Base-by-base conservation (phyloP, 2,113 vertebrate species). In the Semnornis frantzii region DNA sequence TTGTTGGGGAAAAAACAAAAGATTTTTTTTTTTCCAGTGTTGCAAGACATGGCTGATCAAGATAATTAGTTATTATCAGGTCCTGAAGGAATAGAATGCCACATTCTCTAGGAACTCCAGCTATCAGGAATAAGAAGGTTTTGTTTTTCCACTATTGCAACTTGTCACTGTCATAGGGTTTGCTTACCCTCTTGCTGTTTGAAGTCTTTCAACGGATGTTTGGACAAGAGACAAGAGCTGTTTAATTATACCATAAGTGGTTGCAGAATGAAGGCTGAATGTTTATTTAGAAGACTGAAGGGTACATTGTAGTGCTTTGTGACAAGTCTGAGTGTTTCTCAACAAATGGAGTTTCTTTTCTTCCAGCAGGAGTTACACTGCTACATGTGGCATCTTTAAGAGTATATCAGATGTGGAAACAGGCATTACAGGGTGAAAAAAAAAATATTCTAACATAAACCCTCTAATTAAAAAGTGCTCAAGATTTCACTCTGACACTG, bases 211-310 rank as follows among this genome's bases (percentile, higher is more conserved):
- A 88, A 9, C 86, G 54, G 58, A 62, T 92, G 80, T 94, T 96
- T 96, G 88, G 88, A 92, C 76, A 88, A 64, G 76, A 83, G 75
- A 81, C 65, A 76, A 93, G 93, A 90, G 73, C 59, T 86, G 76
- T 86, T 93, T 81, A 91, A 68, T 80, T 93, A 37, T 34, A 48
- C 7, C 5, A 4, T 71, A 88, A 95, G 93, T 75, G 58, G 90
- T 15, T 88, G 73, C 69, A 92, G 82, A 87, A 89, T 31, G 62
- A 78, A 57, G 55, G 87, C 58, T 64, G 78, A 80, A 82, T 87
- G 75, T 88, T 94, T 94, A 30, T 90, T 95, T 90, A 76, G 69
- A 77, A 80, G 85, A 55, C 59, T 59, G 55, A 91, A 91, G 90
- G 72, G 57, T 82, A 28, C 28, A 6, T 71, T 82, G 71, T 59